Percentiles rank a stretch among this genome's conserved stretches.
phyloP scores from a whole-genome alignment of 37 sponge, comb jelly and placozoan species.

The Halichondria panicea region DNA sequence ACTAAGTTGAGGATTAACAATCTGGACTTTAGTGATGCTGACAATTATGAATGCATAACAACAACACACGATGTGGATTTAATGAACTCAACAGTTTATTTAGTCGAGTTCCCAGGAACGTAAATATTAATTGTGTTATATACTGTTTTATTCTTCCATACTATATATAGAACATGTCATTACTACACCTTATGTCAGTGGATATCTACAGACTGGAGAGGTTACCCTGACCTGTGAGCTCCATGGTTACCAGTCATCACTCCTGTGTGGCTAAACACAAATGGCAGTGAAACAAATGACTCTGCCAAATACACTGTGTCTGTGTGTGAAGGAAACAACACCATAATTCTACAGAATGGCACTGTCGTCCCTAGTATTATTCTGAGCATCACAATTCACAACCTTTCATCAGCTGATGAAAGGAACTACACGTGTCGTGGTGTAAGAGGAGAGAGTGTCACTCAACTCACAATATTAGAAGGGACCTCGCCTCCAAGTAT shows the following conservation, averaged over 20 bases:
- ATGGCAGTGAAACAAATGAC: background rate
- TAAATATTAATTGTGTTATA: no score
- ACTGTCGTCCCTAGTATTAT: background rate
- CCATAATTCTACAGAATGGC: background rate
- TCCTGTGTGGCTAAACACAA: background rate
- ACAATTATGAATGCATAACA: conserved; percentile 24
- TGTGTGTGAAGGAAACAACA: background rate
- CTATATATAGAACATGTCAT: no score
- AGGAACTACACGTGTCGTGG: conserved; percentile 28
- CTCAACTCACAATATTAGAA: background rate
- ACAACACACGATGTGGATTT: background rate
- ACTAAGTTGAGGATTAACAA: conserved; percentile 25
- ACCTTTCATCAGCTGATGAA: background rate
- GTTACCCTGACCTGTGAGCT: conserved; percentile 14
- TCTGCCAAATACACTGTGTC: conserved; percentile 9
- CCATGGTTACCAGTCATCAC: conserved; percentile 9
- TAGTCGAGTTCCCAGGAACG: conserved; percentile 15
- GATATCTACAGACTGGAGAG: no score
- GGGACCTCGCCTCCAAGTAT: conserved; percentile 1
- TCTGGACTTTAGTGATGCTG: conserved; percentile 19
- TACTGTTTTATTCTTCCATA: no score
- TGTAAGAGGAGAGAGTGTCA: background rate
- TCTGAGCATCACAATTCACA: conserved; percentile 1
- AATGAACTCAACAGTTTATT: no score
- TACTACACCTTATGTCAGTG: no score